Base-by-base conservation (phyloP, 2,888 invertebrate species). In the Dorcus parallelipipedus region DNA sequence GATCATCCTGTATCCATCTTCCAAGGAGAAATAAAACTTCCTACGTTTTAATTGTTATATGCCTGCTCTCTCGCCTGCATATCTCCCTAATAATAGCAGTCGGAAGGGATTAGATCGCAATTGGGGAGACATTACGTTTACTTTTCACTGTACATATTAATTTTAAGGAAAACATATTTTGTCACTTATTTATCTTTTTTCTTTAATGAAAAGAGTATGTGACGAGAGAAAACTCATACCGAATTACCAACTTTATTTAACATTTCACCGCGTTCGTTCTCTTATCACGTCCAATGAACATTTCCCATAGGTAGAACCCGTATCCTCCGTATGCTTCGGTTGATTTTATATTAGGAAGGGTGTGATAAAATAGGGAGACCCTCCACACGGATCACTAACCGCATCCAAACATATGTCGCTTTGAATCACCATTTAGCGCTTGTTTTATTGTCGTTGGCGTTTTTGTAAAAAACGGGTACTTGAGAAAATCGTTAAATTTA, bases 301-400 rank as follows among this genome's bases (percentile, higher is more conserved):
- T 33, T 48, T 52, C 47, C 47, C 57, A 52, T 52, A 53, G 41
- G 49, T 53, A 51, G 17, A 23, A 45, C 57, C 57, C 57, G 53
- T 58, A 58, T 58, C 53, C 57, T 58, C 57, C 52, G 48, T 52
- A 58, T 53, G 57, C 49, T 58, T 53, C 57, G 53, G 53, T 58
- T 58, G 53, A 48, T 53, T 58, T 53, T 52, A 58, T 52, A 52
- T 52, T 58, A 41, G 57, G 26, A 33, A 33, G 26, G 57, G 57
- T 58, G 57, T 49, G 57, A 53, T 58, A 58, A 45, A 23, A 3
- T 5, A 45, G 45, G 23, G 45, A 45, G 45, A 7, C 17, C 45
- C 42, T 7, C 45, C 45, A 6, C 45, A 23, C 14, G 9, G 45
- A 45, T 45, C 45, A 23, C 17, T 20, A n/a, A 45, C 45, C 45